Base-by-base conservation (phyloP, 1,140 invertebrate genomes). In the Arion vulgaris region DNA sequence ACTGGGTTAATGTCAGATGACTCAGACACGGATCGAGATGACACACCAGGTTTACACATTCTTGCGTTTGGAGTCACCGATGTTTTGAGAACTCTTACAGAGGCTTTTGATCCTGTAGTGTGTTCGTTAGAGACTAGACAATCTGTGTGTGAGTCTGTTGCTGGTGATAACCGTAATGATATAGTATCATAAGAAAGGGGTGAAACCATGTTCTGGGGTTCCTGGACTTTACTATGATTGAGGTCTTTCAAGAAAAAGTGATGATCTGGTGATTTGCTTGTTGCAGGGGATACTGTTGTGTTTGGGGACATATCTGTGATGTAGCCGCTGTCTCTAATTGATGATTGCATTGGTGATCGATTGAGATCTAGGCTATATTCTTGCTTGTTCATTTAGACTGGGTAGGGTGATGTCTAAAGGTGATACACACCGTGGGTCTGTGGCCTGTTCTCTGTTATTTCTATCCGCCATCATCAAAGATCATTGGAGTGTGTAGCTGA, bases 381-480 rank as follows among this genome's bases (percentile, higher is more conserved):
- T 62, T 62, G 13, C 62, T 66, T 66, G 26, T 57, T 23, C 28
- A 23, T 15, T 19, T 23, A 57, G 53, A 19, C 53, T 57, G 53
- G 15, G 53, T 34, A 32, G n/a, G 4, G 62, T 2, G 17, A 7
- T 7, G 11, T 34, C 2, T 32, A 13, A 17, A 32, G 28, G n/a
- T 13, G 5, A 1, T 32, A 13, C 62, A 32, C 5, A 66, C 62
- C 17, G 62, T 34, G n/a, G 62, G 19, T 66, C 62, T 28, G 4
- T 66, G 62, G 28, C n/a, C n/a, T 32, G 62, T 15, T 15, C 15
- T 9, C 53, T 57, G 26, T 15, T 34, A 32, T 57, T 53, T 78
- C 76, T 78, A 78, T 57, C 76, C 76, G 76, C 76, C 76, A 78
- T 78, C 76, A 36, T 78, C 76, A 78, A 34, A 78, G 66, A 78